Evolutionary conservation across 2,113 vertebrate genomes (phyloP).

Genomic region (Myiozetetes cayanensis): DNA sequence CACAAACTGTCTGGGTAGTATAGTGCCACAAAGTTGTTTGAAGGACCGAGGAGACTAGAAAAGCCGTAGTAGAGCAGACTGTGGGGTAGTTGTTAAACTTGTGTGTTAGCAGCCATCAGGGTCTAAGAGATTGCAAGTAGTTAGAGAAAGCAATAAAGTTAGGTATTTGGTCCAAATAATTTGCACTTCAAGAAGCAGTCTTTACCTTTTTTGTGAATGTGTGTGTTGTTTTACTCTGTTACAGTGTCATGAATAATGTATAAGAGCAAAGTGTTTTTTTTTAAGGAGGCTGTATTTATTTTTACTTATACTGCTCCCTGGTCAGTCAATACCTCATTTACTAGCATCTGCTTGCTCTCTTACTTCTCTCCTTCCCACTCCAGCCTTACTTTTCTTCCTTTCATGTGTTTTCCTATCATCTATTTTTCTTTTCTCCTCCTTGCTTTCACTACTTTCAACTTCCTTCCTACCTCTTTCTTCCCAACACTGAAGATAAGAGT

Average conservation of each 20-base stretch:
- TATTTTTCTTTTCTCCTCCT: neutral
- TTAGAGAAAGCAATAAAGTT: neutral
- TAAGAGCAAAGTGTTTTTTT: neutral
- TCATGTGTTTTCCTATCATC: neutral
- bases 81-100: neutral
- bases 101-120: neutral
- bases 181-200: neutral
- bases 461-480: neutral
- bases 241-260: neutral
- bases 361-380: neutral
- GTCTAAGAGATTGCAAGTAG: neutral
- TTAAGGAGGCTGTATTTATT: neutral
- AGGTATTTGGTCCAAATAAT: neutral
- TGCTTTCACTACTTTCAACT: neutral
- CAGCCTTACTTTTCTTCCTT: neutral
- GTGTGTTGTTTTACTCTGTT: neutral
- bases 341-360: neutral
- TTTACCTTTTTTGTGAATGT: neutral
- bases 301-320: neutral
- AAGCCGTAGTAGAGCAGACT: neutral
- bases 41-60: neutral
- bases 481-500: neutral
- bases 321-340: neutral
- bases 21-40: neutral
- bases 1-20: neutral